Percentiles rank a stretch among this genome's conserved stretches.
Conservation (phyloP, 2,797 vertebrate species). For the Phoeniculus purpureus region DNA sequence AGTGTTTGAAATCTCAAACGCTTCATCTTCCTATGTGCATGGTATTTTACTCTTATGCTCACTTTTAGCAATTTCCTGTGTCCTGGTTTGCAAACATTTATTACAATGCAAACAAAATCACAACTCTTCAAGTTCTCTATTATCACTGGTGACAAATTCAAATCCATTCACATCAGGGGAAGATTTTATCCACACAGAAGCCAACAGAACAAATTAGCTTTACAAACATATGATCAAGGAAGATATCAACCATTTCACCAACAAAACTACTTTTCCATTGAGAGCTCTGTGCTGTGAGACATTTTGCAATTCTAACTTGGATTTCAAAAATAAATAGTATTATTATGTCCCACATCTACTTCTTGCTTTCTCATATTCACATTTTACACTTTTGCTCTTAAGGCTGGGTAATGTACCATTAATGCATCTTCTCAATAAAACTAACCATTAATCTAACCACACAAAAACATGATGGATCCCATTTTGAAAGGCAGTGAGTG, state of each 20-base stretch:
- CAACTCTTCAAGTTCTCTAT: background rate
- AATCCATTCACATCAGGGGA: background rate
- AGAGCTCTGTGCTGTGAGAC: background rate
- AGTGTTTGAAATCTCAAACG: background rate
- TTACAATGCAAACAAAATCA: background rate
- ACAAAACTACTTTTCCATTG: background rate
- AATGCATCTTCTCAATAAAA: background rate
- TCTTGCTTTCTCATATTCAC: background rate
- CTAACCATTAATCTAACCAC: background rate
- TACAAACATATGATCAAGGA: background rate
- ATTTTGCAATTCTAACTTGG: background rate
- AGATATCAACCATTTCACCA: background rate
- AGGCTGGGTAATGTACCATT: background rate
- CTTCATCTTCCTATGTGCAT: background rate
- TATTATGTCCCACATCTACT: fast-evolving
- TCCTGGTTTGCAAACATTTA: background rate
- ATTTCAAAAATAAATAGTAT: background rate
- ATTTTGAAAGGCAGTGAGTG: background rate
- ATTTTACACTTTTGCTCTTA: background rate
- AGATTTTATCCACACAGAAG: background rate
- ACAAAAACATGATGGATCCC: background rate
- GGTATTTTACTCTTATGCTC: background rate
- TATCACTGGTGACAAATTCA: background rate
- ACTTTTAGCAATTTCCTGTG: background rate
- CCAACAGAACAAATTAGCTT: background rate